These are phyloP conservation scores for Xanthostigma xanthostigma DNA, from an alignment of 2,888 invertebrate genomes.

Conservation along the genomic window DNA sequence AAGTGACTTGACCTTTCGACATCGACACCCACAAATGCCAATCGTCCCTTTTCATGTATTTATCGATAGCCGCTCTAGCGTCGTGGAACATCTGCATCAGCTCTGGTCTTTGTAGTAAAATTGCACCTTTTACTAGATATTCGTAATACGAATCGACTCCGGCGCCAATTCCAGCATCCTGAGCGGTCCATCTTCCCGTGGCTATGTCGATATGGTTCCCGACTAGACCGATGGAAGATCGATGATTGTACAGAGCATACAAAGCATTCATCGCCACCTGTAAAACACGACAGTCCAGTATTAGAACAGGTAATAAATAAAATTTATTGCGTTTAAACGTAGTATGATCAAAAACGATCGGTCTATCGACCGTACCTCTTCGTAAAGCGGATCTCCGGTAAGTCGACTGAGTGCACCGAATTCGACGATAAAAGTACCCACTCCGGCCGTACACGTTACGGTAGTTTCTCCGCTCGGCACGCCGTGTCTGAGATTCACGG, in stretches of 20 bases:
- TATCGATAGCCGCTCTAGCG: conserved; percentile 60
- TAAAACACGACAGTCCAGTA: conserved; percentile 9
- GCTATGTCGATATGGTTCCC: conserved; percentile 96
- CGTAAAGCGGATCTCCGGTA: conserved; percentile 88
- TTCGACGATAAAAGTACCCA: conserved; percentile 93
- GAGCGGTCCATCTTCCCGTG: conserved; percentile 92
- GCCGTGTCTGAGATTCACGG: conserved; percentile 81
- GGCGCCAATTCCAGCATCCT: conserved; percentile 93
- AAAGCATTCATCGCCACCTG: conserved; percentile 83
- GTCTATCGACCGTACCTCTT: conserved; percentile 45
- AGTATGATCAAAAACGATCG: not conserved
- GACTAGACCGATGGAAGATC: conserved; percentile 75
- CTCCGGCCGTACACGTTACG: conserved; percentile 94
- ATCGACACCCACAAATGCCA: conserved; percentile 99
- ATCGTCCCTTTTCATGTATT: conserved; percentile 81
- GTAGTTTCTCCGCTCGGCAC: conserved; percentile 91
- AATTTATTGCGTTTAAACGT: not conserved
- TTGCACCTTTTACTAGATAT: conserved; percentile 91
- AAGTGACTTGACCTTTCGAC: conserved; percentile 85
- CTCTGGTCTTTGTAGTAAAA: conserved; percentile 79
- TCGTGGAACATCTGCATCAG: conserved; percentile 83
- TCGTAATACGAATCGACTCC: conserved; percentile 97
- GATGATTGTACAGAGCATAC: conserved; percentile 70
- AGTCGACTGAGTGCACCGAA: conserved; percentile 87
- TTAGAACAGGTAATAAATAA: not conserved